A percentile compares a stretch with the other conserved stretches of the same genome.
These are phyloP conservation scores for Drosophila obscura DNA, from an alignment of 1,140 invertebrate species.

Conservation along the genomic window DNA sequence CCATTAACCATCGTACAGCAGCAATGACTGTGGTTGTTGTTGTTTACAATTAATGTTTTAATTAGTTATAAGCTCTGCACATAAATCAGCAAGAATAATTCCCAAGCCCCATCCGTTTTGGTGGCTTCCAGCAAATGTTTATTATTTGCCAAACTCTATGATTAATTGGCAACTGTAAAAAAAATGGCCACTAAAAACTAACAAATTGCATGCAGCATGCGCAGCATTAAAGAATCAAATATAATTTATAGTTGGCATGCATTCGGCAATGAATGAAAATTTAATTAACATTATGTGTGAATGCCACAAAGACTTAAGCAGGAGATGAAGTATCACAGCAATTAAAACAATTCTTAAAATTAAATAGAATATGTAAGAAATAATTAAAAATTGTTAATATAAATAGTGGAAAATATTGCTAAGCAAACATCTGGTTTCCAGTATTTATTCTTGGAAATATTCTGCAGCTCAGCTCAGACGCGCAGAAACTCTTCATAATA, in stretches of 20 bases:
- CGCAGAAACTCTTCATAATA: no score
- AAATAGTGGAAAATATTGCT: not conserved
- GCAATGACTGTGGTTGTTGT: slow-evolving; percentile 26
- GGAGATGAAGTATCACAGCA: no score
- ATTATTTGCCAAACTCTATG: slow-evolving; percentile 13
- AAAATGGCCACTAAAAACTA: slow-evolving; percentile 22
- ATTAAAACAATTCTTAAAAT: not conserved
- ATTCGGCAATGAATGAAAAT: not conserved
- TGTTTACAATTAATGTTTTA: slow-evolving; percentile 38
- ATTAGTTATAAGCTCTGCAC: slow-evolving; percentile 21
- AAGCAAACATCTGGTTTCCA: no score
- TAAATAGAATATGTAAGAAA: slow-evolving; percentile 6
- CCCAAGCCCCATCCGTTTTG: not conserved
- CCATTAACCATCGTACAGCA: slow-evolving; percentile 23
- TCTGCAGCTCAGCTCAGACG: no score
- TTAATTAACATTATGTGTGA: not conserved
- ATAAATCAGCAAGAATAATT: slow-evolving; percentile 20
- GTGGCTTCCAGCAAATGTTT: not conserved
- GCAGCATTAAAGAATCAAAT: slow-evolving; percentile 1
- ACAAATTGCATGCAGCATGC: slow-evolving; percentile 35
- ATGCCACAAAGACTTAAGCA: no score
- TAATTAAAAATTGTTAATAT: slow-evolving; percentile 1
- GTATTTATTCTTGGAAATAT: no score
- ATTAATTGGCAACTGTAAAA: slow-evolving; percentile 22
- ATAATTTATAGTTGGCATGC: not conserved